Evolutionary conservation across 1,140 invertebrate species (phyloP), one percentile per base, ranked within the genome.

Genomic region (Conus ventricosus): DNA sequence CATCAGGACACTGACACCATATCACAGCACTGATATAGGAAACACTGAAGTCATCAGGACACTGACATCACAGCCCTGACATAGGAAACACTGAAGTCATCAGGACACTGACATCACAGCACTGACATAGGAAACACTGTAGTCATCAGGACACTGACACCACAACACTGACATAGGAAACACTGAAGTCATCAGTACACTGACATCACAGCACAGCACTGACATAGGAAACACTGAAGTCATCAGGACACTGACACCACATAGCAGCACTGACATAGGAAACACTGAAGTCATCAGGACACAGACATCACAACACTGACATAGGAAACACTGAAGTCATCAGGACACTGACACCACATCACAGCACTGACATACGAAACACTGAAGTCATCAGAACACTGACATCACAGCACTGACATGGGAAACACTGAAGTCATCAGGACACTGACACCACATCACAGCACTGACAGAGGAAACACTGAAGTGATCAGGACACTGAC

Each of bases 71-170:
- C 76, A 80, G 39, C 11, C 3, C 10, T 80, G 76, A 80, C n/a
- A 51, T 5, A 80, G n/a, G n/a, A 13, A 51, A 17, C 11, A 27
- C n/a, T 11, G 10, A 63, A 13, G 10, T 13, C 60, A 63, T 63
- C 10, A 20, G 10, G 60, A 63, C 60, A 63, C 60, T 13, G n/a
- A 27, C 5, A 80, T 80, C 10, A 80, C 87, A 78, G 85, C 85
- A 85, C 88, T 90, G 88, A 87, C 89, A 76, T 71, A 88, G 67
- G 67, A 85, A 39, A 90, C 57, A 51, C 13, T 4, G 8, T 6
- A 60, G 57, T 11, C 78, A 39, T 54, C 0, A 3, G 11, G 76
- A 80, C n/a, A 80, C 4, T 17, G 11, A 80, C 39, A 80, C 11
- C 8, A 80, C 39, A 80, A 5, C n/a, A 80, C 39, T 27, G 39